Conservation (phyloP, 2,888 invertebrate species). For the Nezara viridula region DNA sequence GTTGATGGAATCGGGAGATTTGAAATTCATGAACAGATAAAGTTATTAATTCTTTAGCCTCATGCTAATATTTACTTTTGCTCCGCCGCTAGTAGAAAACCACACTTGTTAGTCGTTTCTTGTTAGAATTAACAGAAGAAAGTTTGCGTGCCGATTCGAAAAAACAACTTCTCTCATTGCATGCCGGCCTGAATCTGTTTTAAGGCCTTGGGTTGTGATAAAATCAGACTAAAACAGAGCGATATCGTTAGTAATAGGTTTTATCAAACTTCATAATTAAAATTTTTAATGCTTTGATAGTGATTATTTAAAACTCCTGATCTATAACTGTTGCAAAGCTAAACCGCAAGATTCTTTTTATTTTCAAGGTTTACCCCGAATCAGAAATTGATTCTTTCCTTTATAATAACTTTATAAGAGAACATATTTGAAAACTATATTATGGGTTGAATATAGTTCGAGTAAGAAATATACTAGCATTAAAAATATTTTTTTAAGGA, state of each 20-base stretch:
- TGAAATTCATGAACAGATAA: slow-evolving; percentile 31
- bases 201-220: slow-evolving; percentile 10
- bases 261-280: neutral
- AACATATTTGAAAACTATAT: no score
- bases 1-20: neutral
- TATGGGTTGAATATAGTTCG: no score
- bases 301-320: neutral
- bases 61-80: slow-evolving; percentile 19
- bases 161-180: slow-evolving; percentile 44
- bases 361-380: neutral
- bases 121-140: slow-evolving; percentile 37
- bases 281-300: neutral
- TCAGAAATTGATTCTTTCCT: neutral
- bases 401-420: neutral
- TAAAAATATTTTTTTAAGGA: no score
- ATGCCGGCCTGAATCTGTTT: slow-evolving; percentile 36
- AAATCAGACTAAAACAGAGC: slow-evolving; percentile 39
- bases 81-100: neutral
- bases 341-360: neutral
- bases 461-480: no score
- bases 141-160: neutral
- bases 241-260: slow-evolving; percentile 33
- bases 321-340: neutral
- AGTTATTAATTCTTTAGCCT: neutral
- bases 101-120: slow-evolving; percentile 46